phyloP scores from a whole-genome alignment of 2,113 vertebrate genomes.

The Dromas ardeola region DNA sequence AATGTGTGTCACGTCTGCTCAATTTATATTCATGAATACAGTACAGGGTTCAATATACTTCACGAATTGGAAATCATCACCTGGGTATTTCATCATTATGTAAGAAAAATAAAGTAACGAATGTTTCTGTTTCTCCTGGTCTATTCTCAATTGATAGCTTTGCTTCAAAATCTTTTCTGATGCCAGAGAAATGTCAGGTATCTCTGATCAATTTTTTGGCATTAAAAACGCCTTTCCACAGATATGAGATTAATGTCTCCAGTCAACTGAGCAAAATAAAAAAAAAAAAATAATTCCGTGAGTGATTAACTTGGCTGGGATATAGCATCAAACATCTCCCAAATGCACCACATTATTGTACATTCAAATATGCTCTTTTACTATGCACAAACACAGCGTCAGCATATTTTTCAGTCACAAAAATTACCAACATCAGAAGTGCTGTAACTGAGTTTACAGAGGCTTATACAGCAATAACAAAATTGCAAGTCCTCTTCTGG shows the following conservation, averaged over 20 bases:
- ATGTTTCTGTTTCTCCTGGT: neutral
- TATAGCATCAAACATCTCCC: neutral
- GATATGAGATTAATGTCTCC: neutral
- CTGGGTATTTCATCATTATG: conserved; percentile 45
- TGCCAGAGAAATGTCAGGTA: neutral
- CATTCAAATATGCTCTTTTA: conserved; percentile 24
- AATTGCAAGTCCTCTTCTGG: neutral
- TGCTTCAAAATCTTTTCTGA: neutral
- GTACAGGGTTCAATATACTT: neutral
- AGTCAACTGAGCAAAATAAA: neutral
- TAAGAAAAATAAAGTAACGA: conserved; percentile 9
- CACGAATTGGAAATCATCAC: conserved; percentile 38
- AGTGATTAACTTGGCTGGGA: conserved; percentile 26
- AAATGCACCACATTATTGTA: conserved; percentile 10
- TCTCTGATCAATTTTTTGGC: neutral
- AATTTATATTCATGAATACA: conserved; percentile 65
- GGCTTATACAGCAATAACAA: conserved; percentile 35
- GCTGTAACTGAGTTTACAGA: conserved; percentile 15
- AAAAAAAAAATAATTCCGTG: neutral
- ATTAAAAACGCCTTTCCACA: neutral
- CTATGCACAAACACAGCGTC: neutral
- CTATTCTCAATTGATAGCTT: neutral
- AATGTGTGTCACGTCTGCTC: neutral
- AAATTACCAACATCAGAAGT: conserved; percentile 24
- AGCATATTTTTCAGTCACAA: conserved; percentile 34